Conservation (phyloP, 2,888 invertebrate species). For the Drosophila histrio region DNA sequence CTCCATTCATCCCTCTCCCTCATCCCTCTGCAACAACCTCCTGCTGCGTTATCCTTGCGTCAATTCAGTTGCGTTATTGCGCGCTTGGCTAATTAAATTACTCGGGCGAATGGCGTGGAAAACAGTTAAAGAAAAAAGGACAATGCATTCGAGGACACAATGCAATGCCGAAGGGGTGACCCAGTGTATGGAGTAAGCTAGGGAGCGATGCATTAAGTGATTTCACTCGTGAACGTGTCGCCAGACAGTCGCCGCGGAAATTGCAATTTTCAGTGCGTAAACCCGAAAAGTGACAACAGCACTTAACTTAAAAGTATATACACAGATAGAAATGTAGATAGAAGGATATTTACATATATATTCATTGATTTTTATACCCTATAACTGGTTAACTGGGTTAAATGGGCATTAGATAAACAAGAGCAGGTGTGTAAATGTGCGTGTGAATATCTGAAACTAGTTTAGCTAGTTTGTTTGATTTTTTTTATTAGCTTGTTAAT, state of each 20-base stretch:
- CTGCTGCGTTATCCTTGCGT: slow-evolving; percentile 51
- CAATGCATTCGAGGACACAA: slow-evolving; percentile 8
- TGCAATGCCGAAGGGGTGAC: background rate
- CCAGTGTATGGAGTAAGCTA: background rate
- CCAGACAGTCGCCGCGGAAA: slow-evolving; percentile 61
- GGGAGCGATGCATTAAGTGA: slow-evolving; percentile 53
- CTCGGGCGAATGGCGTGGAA: slow-evolving; percentile 46
- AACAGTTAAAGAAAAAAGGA: slow-evolving; percentile 33
- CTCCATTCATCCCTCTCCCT: slow-evolving; percentile 4
- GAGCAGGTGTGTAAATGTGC: background rate
- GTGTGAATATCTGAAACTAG: background rate
- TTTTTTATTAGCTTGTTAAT: background rate
- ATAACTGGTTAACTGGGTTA: background rate
- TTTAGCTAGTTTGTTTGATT: background rate
- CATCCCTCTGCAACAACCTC: background rate
- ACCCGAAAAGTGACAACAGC: slow-evolving; percentile 33
- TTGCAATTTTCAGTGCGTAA: slow-evolving; percentile 59
- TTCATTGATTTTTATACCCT: slow-evolving; percentile 61
- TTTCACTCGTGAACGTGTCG: slow-evolving; percentile 54
- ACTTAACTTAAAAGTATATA: slow-evolving; percentile 5
- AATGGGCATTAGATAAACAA: background rate
- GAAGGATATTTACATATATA: background rate
- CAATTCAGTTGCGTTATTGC: slow-evolving; percentile 56
- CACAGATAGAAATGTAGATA: background rate
- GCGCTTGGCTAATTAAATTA: slow-evolving; percentile 67